Base-by-base conservation (phyloP, 2,113 vertebrate species). In the Ammodytes marinus region DNA sequence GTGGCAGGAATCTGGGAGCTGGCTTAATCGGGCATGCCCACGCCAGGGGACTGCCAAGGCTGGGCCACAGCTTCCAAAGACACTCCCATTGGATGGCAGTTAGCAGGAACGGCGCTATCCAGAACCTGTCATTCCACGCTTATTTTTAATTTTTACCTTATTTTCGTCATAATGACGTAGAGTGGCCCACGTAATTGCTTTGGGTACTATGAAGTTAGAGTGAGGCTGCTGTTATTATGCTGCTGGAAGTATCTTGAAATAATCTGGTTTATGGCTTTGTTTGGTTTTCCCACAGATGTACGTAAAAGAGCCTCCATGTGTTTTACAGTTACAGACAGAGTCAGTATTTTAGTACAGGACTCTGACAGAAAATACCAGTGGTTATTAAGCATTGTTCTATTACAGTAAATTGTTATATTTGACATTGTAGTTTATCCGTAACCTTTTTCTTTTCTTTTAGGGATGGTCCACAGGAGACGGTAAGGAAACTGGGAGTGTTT, bases 401-500 rank as follows among this genome's bases (percentile, higher is more conserved):
- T 70, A 49, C 4, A 9, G 50, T 42, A 6, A 75, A 12, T 60
- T 50, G 52, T 68, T 80, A 42, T 42, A 53, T 79, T 53, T 71
- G 27, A 70, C 64, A 58, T 27, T 35, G 3, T 7, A 40, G 57
- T 67, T 83, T 63, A 86, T 55, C 66, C 10, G 10, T 69, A 42
- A 52, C 46, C 19, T 76, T 79, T 78, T 43, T 82, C 73, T 40
- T 45, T 57, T 8, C 13, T 52, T 54, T 68, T 69, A 99, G 98
- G 98, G 98, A 99, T 46, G 98, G 98, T 0, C 96, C 97, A 0
- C 96, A 97, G 84, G 97, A 97, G 86, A 97, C 97, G 0, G 94
- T 95, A 43, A 95, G 97, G 0, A 97, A 98, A 92, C 95, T 99
- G 0, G 98, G 98, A 0, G 94, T 98, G 69, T 99, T 99, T 91